These are phyloP conservation scores for Aradophagus sp. DNA, from an alignment of 1,140 invertebrate genomes.

Conservation along the genomic window DNA sequence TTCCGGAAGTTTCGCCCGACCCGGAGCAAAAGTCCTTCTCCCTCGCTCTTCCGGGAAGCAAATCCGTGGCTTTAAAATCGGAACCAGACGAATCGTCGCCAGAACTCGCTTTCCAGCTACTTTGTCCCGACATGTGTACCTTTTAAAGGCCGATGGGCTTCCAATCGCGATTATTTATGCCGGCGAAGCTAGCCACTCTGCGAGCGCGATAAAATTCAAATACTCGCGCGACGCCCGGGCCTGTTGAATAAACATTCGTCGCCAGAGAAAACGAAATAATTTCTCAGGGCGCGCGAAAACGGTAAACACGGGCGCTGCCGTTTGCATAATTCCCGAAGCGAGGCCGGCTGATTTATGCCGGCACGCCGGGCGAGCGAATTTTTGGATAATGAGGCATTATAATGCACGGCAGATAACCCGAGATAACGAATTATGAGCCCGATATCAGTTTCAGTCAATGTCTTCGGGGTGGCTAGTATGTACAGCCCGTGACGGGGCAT, in stretches of 20 bases:
- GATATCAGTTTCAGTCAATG: conserved; percentile 66
- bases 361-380: conserved; percentile 3
- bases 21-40: too few relatives aligned
- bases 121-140: conserved; percentile 26
- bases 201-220: conserved; percentile 12
- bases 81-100: conserved; percentile 63
- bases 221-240: background rate
- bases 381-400: conserved; percentile 37
- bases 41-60: conserved; percentile 51
- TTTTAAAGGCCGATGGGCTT: conserved; percentile 24
- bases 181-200: conserved; percentile 8
- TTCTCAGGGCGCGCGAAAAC: conserved; percentile 12
- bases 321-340: conserved; percentile 20
- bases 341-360: conserved; percentile 3
- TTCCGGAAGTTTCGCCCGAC: conserved; percentile 46
- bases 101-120: conserved; percentile 24
- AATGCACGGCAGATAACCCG: conserved; percentile 20
- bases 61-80: conserved; percentile 26
- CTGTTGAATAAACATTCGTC: conserved; percentile 17
- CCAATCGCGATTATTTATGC: conserved; percentile 31
- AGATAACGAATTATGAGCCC: conserved; percentile 52
- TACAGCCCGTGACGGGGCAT: conserved; percentile 66
- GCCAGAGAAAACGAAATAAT: conserved; percentile 10
- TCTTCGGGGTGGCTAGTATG: conserved; percentile 73
- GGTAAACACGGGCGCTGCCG: conserved; percentile 21